phyloP scores from a whole-genome alignment of 2,888 invertebrate genomes.

The Sphaerophoria rueppellii region DNA sequence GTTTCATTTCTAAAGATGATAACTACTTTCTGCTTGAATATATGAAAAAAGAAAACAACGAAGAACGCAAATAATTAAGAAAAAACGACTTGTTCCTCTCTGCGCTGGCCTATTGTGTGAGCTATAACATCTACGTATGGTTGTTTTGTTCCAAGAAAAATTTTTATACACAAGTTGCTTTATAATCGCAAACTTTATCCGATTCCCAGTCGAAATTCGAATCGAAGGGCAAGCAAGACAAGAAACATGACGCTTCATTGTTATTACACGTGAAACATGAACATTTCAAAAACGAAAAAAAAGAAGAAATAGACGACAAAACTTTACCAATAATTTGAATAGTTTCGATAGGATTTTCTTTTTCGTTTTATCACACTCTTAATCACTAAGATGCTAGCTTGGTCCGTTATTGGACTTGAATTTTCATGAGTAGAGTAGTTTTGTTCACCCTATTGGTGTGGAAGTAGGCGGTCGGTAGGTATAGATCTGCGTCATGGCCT shows the following conservation, averaged over 20 bases:
- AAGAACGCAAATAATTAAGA: conserved; percentile 3
- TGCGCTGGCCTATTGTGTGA: neutral
- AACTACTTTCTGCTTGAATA: conserved; percentile 39
- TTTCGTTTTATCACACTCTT: conserved; percentile 5
- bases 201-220: conserved; percentile 44
- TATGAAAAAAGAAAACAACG: neutral
- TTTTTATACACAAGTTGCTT: neutral
- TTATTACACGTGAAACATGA: conserved; percentile 25
- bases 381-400: conserved; percentile 2
- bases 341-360: neutral
- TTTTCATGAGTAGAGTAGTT: conserved; percentile 1
- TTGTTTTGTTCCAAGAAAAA: conserved; percentile 29
- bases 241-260: conserved; percentile 18
- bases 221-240: conserved; percentile 52
- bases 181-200: conserved; percentile 61
- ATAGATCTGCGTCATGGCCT: conserved; percentile 23
- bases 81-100: conserved; percentile 31
- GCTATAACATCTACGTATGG: neutral
- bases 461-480: conserved; percentile 23
- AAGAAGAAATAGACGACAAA: neutral
- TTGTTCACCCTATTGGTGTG: conserved; percentile 21
- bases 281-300: neutral
- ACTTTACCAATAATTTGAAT: too few relatives aligned
- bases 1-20: neutral
- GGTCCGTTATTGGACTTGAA: conserved; percentile 32